Evolutionary conservation across 2,888 invertebrate genomes (phyloP).

Genomic region (Drosophila mettleri): DNA sequence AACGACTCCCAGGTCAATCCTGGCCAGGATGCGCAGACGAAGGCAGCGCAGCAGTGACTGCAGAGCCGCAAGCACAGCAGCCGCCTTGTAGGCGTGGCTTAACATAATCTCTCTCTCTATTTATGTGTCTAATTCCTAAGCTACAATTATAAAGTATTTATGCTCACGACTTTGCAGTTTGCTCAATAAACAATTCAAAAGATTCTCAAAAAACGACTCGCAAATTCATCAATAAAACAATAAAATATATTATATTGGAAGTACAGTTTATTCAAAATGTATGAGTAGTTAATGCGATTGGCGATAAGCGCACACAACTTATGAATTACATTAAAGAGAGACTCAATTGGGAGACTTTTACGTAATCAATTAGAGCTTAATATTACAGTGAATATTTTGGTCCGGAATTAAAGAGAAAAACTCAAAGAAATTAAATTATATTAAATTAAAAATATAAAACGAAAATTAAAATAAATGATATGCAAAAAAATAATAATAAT

Average conservation of each 20-base stretch:
- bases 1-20: constrained; percentile 26
- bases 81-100: constrained; percentile 56
- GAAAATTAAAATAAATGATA: background rate
- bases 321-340: constrained; percentile 15
- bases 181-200: constrained; percentile 72
- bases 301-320: constrained; percentile 29
- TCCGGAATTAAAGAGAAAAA: background rate
- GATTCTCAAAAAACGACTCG: constrained; percentile 54
- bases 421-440: background rate
- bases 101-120: constrained; percentile 59
- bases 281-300: constrained; percentile 19
- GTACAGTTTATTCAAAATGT: constrained; percentile 50
- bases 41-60: constrained; percentile 37
- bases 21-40: constrained; percentile 33
- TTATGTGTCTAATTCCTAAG: constrained; percentile 69
- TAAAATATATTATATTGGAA: constrained; percentile 24
- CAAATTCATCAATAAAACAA: constrained; percentile 1
- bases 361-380: background rate
- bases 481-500: too few species aligned
- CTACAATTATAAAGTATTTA: constrained; percentile 34
- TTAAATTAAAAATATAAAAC: background rate
- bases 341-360: constrained; percentile 14
- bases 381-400: constrained; percentile 4
- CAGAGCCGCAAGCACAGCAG: constrained; percentile 26
- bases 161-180: constrained; percentile 36